Percentiles rank a stretch among this genome's conserved stretches.
These are phyloP conservation scores for Eucera pruinosa DNA, from an alignment of 2,888 invertebrate species.

Conservation along the genomic window DNA sequence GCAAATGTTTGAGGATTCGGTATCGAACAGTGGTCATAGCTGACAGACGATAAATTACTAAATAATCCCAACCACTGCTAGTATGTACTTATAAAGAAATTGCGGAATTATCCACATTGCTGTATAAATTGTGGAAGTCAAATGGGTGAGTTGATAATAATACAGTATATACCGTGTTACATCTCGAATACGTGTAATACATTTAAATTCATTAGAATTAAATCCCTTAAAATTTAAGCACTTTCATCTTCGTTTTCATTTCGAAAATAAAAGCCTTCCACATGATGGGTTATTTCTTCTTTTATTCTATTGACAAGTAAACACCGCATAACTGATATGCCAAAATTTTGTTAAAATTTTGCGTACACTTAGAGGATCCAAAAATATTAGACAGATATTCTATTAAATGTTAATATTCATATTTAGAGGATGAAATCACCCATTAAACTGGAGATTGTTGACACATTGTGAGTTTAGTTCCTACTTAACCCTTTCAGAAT, in stretches of 20 bases:
- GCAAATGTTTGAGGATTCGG: constrained; percentile 42
- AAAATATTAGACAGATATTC: too few species aligned
- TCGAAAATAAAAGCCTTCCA: too few species aligned
- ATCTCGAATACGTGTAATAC: not conserved
- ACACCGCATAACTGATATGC: too few species aligned
- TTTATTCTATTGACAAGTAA: too few species aligned
- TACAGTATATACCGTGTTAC: not conserved
- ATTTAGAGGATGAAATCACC: too few species aligned
- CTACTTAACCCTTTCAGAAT: too few species aligned
- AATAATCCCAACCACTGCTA: constrained; percentile 19
- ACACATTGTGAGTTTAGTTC: too few species aligned
- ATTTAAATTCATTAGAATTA: not conserved
- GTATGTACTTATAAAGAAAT: constrained; percentile 13
- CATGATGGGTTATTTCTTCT: too few species aligned
- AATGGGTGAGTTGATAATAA: not conserved
- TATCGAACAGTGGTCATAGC: constrained; percentile 18
- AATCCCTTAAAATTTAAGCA: not conserved
- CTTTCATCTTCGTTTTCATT: not conserved
- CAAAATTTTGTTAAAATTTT: too few species aligned
- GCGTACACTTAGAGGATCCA: too few species aligned
- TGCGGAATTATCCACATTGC: not conserved
- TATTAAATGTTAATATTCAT: too few species aligned
- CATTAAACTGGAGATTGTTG: too few species aligned
- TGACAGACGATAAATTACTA: constrained; percentile 24
- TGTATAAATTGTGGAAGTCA: not conserved